Conservation (phyloP, 1,140 invertebrate species). For the Hyles euphorbiae region DNA sequence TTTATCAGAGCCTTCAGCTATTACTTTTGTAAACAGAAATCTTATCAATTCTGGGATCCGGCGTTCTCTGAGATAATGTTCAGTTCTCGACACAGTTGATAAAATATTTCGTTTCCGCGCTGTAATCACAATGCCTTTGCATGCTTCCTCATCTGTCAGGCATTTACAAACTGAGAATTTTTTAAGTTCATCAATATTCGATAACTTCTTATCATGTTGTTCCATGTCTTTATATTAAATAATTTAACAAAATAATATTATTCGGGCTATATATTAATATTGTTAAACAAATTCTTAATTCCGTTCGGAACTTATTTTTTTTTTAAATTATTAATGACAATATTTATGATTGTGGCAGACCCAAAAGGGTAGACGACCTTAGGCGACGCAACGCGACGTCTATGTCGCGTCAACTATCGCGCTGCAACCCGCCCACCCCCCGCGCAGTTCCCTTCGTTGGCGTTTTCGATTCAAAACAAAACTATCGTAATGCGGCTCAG, state of each 20-base stretch:
- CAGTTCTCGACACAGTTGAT: conserved; percentile 46
- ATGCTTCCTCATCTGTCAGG: conserved; percentile 24
- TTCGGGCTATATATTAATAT: background rate
- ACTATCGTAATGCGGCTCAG: no score
- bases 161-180: conserved; percentile 42
- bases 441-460: no score
- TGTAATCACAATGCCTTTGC: conserved; percentile 32
- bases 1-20: conserved; percentile 38
- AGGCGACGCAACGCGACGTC: no score
- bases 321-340: no score
- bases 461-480: no score
- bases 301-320: no score
- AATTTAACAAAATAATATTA: background rate
- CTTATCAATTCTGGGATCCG: conserved; percentile 56
- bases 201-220: background rate
- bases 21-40: conserved; percentile 50
- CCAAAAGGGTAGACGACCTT: no score
- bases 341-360: no score
- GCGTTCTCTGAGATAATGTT: conserved; percentile 52
- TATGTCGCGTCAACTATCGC: no score
- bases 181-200: conserved; percentile 6
- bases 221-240: conserved; percentile 3
- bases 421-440: no score
- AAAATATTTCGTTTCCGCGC: conserved; percentile 45
- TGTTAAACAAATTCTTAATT: background rate